Conservation (phyloP, 2,888 invertebrate species). For the Busseola fusca region DNA sequence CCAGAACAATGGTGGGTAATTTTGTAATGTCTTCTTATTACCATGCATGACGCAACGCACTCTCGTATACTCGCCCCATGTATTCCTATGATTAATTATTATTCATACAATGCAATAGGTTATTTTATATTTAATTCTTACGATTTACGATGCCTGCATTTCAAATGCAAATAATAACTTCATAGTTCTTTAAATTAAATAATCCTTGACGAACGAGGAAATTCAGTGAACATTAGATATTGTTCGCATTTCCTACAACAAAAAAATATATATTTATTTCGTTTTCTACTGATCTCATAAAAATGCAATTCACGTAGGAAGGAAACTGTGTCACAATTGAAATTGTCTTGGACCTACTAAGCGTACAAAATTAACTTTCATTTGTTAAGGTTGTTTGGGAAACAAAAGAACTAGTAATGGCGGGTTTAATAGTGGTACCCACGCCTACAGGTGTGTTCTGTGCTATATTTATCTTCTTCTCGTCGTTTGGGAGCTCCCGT, state of each 20-base stretch:
- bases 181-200: slow-evolving; percentile 31
- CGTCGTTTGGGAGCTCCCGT: slow-evolving; percentile 42
- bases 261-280: slow-evolving; percentile 30
- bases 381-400: slow-evolving; percentile 46
- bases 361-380: slow-evolving; percentile 46
- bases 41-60: slow-evolving; percentile 84
- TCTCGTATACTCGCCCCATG: slow-evolving; percentile 72
- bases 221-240: slow-evolving; percentile 30
- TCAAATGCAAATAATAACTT: slow-evolving; percentile 44
- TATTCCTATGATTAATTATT: slow-evolving; percentile 77
- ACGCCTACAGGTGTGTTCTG: slow-evolving; percentile 49
- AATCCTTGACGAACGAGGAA: slow-evolving; percentile 56
- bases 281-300: slow-evolving; percentile 39
- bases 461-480: slow-evolving; percentile 45
- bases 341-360: slow-evolving; percentile 39
- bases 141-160: slow-evolving; percentile 64
- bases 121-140: slow-evolving; percentile 72
- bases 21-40: slow-evolving; percentile 87
- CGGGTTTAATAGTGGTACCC: slow-evolving; percentile 21
- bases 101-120: slow-evolving; percentile 75
- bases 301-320: slow-evolving; percentile 51
- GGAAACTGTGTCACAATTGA: slow-evolving; percentile 55
- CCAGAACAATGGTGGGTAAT: slow-evolving; percentile 87
- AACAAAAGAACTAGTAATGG: slow-evolving; percentile 47
- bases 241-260: slow-evolving; percentile 34